Percentiles rank a stretch among this genome's conserved stretches.
Conservation (phyloP, 1,140 invertebrate genomes). For the Sarcophaga bullata region DNA sequence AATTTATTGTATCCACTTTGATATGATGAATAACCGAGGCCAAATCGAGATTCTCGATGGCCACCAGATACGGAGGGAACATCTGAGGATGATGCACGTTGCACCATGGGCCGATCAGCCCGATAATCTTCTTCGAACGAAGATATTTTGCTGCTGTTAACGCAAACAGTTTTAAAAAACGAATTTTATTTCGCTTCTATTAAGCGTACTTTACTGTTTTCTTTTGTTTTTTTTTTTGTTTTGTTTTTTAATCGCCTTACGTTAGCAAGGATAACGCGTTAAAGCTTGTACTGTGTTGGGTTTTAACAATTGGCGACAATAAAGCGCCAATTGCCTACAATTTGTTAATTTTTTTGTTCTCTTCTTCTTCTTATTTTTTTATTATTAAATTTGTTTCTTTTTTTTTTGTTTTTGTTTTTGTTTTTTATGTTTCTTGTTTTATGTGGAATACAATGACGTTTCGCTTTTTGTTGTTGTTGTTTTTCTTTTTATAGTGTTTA, state of each 20-base stretch:
- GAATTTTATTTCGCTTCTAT: not conserved
- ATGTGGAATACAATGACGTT: not conserved
- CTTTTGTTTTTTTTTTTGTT: not conserved
- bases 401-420: not conserved
- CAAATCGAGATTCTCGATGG: slow-evolving; percentile 66
- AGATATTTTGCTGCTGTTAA: slow-evolving; percentile 64
- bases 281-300: not conserved
- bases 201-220: too few relatives aligned
- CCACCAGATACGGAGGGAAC: slow-evolving; percentile 64
- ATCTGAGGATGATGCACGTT: slow-evolving; percentile 64
- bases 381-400: too few relatives aligned
- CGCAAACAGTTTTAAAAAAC: slow-evolving; percentile 50
- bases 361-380: not conserved
- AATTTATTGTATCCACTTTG: slow-evolving; percentile 88
- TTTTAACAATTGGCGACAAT: slow-evolving; percentile 20
- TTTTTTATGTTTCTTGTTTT: not conserved
- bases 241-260: not conserved
- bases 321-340: not conserved
- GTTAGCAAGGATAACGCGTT: not conserved
- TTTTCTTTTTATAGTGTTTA: not conserved
- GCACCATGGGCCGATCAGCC: slow-evolving; percentile 66
- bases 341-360: too few relatives aligned
- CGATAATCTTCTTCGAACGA: slow-evolving; percentile 65
- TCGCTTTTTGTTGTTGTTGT: not conserved
- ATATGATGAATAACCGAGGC: slow-evolving; percentile 78